A percentile compares a stretch with the other conserved stretches of the same genome.
Evolutionary conservation across 1,140 invertebrate genomes (phyloP).

Genomic region (Drosophila repletoides): DNA sequence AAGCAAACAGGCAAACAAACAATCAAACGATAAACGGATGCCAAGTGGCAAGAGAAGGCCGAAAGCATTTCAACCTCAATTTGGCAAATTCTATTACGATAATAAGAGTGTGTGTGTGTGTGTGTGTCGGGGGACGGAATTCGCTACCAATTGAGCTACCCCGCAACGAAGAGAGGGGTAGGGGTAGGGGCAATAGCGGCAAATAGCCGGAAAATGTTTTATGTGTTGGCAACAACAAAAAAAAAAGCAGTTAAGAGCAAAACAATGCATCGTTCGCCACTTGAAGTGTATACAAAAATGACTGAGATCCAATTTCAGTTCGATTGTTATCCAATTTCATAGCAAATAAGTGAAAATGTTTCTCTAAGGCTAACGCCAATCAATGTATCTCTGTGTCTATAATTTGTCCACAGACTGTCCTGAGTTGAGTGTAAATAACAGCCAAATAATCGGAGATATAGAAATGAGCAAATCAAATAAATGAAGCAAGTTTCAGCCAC

Average conservation of each 20-base stretch:
- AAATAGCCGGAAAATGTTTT: conserved; percentile 79
- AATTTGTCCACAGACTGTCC: conserved; percentile 52
- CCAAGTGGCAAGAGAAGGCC: conserved; percentile 51
- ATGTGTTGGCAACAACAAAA: conserved; percentile 47
- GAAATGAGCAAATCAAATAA: conserved; percentile 57
- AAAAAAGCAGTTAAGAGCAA: conserved; percentile 67
- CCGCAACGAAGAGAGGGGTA: not conserved
- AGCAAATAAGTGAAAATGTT: conserved; percentile 81
- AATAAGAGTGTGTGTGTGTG: conserved; percentile 65
- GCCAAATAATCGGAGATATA: conserved; percentile 43
- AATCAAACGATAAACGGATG: conserved; percentile 79
- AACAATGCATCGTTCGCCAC: conserved; percentile 53
- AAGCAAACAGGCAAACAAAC: conserved; percentile 74
- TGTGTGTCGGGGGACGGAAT: not conserved
- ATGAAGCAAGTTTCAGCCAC: conserved; percentile 10
- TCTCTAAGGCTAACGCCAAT: conserved; percentile 53
- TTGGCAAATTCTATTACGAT: conserved; percentile 82
- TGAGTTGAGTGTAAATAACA: conserved; percentile 59
- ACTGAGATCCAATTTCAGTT: conserved; percentile 82
- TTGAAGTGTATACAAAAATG: conserved; percentile 72
- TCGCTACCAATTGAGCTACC: conserved; percentile 26
- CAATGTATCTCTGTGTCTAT: conserved; percentile 41
- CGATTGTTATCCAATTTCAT: conserved; percentile 82
- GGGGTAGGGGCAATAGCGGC: conserved; percentile 21
- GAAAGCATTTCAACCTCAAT: conserved; percentile 81